Evolutionary conservation across 2,797 vertebrate genomes (phyloP).

Genomic region (Anguilla pacifica): DNA sequence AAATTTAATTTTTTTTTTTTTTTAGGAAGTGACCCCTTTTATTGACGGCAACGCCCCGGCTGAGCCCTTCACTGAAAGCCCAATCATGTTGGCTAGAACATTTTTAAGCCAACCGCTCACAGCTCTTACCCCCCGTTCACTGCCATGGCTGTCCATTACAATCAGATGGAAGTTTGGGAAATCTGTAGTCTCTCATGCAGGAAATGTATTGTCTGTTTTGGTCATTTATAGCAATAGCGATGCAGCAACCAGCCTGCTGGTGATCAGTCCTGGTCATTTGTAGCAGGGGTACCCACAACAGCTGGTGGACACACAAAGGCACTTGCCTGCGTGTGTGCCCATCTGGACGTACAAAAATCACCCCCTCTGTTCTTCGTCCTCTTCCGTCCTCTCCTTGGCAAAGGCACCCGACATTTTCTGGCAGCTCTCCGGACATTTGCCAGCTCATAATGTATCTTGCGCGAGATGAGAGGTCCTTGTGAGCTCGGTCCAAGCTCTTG

Average conservation of each 20-base stretch:
- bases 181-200: slow-evolving; percentile 57
- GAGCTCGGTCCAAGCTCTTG: not conserved
- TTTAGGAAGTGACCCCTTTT: slow-evolving; percentile 29
- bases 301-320: not conserved
- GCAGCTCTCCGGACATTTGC: not conserved
- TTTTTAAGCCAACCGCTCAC: slow-evolving; percentile 39
- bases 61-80: slow-evolving; percentile 53
- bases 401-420: not conserved
- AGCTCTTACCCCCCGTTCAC: not conserved
- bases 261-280: slow-evolving; percentile 31
- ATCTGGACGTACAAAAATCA: not conserved
- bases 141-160: slow-evolving; percentile 47
- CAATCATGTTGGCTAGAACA: slow-evolving; percentile 40
- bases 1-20: not conserved
- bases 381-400: not conserved
- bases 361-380: not conserved
- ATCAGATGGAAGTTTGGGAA: slow-evolving; percentile 40
- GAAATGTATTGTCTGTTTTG: slow-evolving; percentile 43
- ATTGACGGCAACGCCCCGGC: slow-evolving; percentile 38
- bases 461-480: not conserved
- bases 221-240: not conserved
- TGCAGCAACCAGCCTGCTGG: slow-evolving; percentile 24
- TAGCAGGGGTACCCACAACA: not conserved
- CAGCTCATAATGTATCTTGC: not conserved
- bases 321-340: not conserved